Conservation (phyloP, 2,113 vertebrate species). For the Damaliscus lunatus region DNA sequence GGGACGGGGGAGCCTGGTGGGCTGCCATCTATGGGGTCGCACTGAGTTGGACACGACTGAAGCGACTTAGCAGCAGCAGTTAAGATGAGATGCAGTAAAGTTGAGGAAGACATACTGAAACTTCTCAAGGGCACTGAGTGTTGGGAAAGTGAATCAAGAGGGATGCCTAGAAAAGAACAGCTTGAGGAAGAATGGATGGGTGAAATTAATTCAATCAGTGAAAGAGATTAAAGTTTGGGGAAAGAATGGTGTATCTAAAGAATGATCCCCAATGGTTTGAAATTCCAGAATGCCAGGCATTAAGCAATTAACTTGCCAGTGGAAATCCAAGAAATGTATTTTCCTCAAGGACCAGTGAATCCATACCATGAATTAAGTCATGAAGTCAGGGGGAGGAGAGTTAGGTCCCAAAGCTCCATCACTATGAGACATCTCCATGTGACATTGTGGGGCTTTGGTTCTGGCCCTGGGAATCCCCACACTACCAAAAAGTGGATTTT, state of each 20-base stretch:
- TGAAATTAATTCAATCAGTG: background rate
- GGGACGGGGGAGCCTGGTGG: too few relatives aligned
- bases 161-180: background rate
- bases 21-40: too few relatives aligned
- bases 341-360: background rate
- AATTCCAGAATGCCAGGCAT: background rate
- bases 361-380: background rate
- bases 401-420: background rate
- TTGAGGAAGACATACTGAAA: background rate
- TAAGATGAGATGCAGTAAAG: background rate
- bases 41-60: too few relatives aligned
- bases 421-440: background rate
- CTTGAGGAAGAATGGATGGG: background rate
- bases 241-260: background rate
- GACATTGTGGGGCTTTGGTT: background rate
- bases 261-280: background rate
- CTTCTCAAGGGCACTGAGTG: background rate
- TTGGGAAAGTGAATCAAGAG: background rate
- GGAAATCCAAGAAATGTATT: background rate
- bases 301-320: background rate
- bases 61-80: too few relatives aligned
- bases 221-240: background rate
- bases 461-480: background rate
- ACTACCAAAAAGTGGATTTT: background rate
- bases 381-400: background rate